phyloP scores from a whole-genome alignment of 1,140 invertebrate genomes.

The Macrostomum lignano region DNA sequence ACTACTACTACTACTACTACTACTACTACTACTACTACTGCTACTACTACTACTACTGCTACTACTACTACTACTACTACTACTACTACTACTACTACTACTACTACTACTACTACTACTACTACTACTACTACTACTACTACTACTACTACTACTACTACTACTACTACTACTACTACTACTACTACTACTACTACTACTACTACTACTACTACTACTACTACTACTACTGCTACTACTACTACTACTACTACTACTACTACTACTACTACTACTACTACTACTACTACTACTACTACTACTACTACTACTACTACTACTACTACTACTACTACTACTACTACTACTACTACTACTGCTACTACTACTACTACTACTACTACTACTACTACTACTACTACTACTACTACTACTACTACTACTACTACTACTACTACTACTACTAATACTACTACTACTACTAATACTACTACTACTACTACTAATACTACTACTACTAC shows the following conservation, averaged over 20 bases:
- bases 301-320: slow-evolving; percentile 1
- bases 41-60: slow-evolving; percentile 5
- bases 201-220: too few relatives aligned
- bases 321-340: too few relatives aligned
- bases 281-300: slow-evolving; percentile 4
- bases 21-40: slow-evolving; percentile 5
- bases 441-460: slow-evolving; percentile 1
- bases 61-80: slow-evolving; percentile 5
- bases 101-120: slow-evolving; percentile 4
- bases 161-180: slow-evolving; percentile 1
- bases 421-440: slow-evolving; percentile 4
- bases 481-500: too few relatives aligned
- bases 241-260: too few relatives aligned
- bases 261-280: too few relatives aligned
- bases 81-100: slow-evolving; percentile 3
- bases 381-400: slow-evolving; percentile 3
- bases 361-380: slow-evolving; percentile 1
- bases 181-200: too few relatives aligned
- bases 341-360: too few relatives aligned
- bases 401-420: slow-evolving; percentile 4
- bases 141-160: slow-evolving; percentile 4
- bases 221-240: too few relatives aligned
- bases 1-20: slow-evolving; percentile 4
- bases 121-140: slow-evolving; percentile 3
- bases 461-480: too few relatives aligned